Evolutionary conservation across 2,113 vertebrate species (phyloP).

Genomic region (Balaeniceps rex): DNA sequence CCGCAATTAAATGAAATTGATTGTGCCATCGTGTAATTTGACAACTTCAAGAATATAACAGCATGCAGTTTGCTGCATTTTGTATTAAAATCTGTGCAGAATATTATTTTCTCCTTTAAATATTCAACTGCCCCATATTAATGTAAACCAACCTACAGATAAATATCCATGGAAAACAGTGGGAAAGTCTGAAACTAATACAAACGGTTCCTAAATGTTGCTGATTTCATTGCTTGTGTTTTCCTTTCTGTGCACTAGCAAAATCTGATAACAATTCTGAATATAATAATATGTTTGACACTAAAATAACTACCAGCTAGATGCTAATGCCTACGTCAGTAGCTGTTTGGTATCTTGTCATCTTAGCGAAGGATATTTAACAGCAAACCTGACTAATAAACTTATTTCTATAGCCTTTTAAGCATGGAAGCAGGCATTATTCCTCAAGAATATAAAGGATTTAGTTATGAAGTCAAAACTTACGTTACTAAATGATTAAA

Average conservation of each 20-base stretch:
- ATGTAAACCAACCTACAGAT: not conserved
- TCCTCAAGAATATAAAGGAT: not conserved
- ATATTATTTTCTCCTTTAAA: not conserved
- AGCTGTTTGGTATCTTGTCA: not conserved
- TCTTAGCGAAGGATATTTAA: not conserved
- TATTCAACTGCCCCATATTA: not conserved
- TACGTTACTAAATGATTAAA: not conserved
- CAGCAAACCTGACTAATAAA: not conserved
- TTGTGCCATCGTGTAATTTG: not conserved
- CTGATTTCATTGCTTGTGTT: not conserved
- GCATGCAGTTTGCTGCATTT: not conserved
- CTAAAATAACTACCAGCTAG: not conserved
- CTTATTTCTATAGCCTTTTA: not conserved
- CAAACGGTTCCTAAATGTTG: not conserved
- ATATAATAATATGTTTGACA: not conserved
- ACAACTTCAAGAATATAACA: not conserved
- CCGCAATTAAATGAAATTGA: not conserved
- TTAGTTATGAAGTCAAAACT: not conserved
- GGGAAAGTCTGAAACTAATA: not conserved
- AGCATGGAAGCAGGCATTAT: not conserved
- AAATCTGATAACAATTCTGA: not conserved
- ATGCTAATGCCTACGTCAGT: not conserved
- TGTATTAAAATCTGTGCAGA: not conserved
- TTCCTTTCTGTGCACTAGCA: not conserved
- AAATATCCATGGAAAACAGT: slow-evolving; percentile 26